Conservation (phyloP, 2,888 invertebrate genomes). For the Terebella lapidaria region DNA sequence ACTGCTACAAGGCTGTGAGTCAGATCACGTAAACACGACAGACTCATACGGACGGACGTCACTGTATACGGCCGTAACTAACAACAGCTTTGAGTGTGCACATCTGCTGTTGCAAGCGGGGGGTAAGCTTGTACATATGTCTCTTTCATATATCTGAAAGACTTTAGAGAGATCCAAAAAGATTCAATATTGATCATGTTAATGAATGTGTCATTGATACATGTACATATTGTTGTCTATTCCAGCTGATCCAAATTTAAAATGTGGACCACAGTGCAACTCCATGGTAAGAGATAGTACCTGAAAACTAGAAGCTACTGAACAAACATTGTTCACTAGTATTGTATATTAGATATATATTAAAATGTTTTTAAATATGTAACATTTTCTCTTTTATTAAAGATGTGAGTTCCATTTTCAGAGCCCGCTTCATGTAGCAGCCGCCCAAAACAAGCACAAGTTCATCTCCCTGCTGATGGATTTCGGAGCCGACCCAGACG, state of each 20-base stretch:
- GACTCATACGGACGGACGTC: constrained; percentile 45
- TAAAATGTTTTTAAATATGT: neutral
- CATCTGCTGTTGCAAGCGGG: constrained; percentile 39
- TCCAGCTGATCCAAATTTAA: constrained; percentile 26
- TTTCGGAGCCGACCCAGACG: constrained; percentile 64
- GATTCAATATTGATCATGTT: neutral
- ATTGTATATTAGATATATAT: neutral
- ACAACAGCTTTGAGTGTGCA: constrained; percentile 41
- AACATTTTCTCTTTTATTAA: neutral
- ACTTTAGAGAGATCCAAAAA: neutral
- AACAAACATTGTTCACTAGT: neutral
- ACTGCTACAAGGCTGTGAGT: constrained; percentile 40
- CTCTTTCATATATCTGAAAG: neutral
- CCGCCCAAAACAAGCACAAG: constrained; percentile 71
- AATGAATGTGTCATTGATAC: neutral
- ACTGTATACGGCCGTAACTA: constrained; percentile 47
- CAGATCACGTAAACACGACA: constrained; percentile 32
- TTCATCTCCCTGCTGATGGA: constrained; percentile 67
- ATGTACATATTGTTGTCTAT: neutral
- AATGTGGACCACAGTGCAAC: constrained; percentile 21
- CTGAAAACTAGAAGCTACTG: too few species aligned
- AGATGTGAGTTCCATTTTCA: constrained; percentile 52
- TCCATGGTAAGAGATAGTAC: constrained; percentile 20
- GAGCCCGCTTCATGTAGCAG: constrained; percentile 76
- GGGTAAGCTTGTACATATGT: constrained; percentile 37